phyloP scores from a whole-genome alignment of 1,140 invertebrate species.

The Trichoplusia ni region DNA sequence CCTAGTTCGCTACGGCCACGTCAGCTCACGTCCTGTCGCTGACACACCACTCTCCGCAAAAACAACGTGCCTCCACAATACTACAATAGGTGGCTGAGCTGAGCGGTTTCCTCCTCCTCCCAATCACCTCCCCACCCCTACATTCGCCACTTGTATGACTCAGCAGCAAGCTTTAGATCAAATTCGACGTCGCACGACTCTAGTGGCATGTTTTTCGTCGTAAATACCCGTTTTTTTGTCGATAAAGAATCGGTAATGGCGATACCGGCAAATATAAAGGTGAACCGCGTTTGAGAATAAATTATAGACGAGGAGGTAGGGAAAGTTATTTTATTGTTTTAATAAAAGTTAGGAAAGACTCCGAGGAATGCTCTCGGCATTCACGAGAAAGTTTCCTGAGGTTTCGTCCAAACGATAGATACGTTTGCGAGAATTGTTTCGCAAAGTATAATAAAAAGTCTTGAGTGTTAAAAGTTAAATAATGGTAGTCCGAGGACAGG shows the following conservation, averaged over 20 bases:
- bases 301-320: constrained; percentile 43
- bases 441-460: constrained; percentile 11
- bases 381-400: constrained; percentile 36
- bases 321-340: constrained; percentile 51
- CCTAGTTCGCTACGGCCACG: constrained; percentile 52
- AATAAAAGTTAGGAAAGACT: constrained; percentile 49
- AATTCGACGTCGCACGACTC: constrained; percentile 68
- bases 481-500: background rate
- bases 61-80: constrained; percentile 74
- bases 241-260: constrained; percentile 64
- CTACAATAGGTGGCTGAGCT: constrained; percentile 71
- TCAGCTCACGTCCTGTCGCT: constrained; percentile 58
- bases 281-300: constrained; percentile 53
- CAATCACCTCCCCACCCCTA: constrained; percentile 36
- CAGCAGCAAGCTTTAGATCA: constrained; percentile 69
- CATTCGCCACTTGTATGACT: constrained; percentile 68
- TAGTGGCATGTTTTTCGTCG: constrained; percentile 66
- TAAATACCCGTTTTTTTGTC: constrained; percentile 56
- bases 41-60: constrained; percentile 67
- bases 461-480: constrained; percentile 30
- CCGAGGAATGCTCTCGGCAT: constrained; percentile 32
- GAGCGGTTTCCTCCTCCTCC: constrained; percentile 52
- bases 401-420: constrained; percentile 28
- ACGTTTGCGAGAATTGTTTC: constrained; percentile 24
- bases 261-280: constrained; percentile 59